Evolutionary conservation across 2,797 vertebrate species (phyloP).

Genomic region (Acrossocheilus wenchowensis): DNA sequence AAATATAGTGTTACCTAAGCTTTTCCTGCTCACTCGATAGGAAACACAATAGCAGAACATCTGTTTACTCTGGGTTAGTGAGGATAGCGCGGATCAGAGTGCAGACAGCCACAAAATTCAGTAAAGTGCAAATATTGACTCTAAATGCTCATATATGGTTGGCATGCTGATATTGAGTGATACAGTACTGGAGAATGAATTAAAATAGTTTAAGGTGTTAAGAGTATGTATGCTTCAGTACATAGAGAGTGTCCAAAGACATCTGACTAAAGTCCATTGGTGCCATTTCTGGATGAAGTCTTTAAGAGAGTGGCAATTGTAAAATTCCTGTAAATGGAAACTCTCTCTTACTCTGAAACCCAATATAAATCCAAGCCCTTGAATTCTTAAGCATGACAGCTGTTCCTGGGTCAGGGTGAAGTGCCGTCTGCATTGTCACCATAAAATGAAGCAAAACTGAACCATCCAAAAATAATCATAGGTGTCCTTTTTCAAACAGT

Average conservation of each 20-base stretch:
- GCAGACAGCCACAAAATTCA: constrained; percentile 21
- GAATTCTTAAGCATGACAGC: constrained; percentile 14
- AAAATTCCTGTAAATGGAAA: neutral
- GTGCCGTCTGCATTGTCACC: neutral
- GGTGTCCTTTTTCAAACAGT: neutral
- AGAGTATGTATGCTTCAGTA: neutral
- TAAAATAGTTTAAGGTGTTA: neutral
- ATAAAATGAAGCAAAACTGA: neutral
- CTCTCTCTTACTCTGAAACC: neutral
- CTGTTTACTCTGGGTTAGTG: constrained; percentile 1
- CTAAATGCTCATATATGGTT: constrained; percentile 2
- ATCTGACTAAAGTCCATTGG: neutral
- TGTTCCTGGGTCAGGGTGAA: neutral
- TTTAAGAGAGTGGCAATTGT: neutral
- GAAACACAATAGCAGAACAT: neutral
- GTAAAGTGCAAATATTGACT: constrained; percentile 47
- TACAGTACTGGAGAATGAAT: neutral
- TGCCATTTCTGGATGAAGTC: neutral
- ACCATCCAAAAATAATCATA: neutral
- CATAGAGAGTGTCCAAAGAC: neutral
- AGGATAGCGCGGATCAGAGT: neutral
- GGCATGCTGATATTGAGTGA: constrained; percentile 15
- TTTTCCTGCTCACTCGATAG: constrained; percentile 3
- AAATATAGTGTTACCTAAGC: constrained; percentile 21
- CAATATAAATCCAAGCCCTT: constrained; percentile 10